A percentile compares a stretch with the other conserved stretches of the same genome.
Evolutionary conservation across 2,888 invertebrate species (phyloP).

Genomic region (Lottia scabra): DNA sequence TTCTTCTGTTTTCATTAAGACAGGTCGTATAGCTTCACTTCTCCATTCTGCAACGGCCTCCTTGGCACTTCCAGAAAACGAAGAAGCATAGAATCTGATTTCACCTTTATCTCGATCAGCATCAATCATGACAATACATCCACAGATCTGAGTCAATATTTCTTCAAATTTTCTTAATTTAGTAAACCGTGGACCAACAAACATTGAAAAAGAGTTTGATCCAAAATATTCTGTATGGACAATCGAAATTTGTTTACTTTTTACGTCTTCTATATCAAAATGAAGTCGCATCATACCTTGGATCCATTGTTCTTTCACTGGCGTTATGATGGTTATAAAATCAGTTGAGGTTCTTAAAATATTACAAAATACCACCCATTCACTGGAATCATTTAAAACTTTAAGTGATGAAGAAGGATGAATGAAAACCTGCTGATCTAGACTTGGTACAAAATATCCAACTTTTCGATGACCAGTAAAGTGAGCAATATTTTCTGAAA

Average conservation of each 20-base stretch:
- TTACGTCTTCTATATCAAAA: conserved; percentile 34
- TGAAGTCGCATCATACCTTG: conserved; percentile 27
- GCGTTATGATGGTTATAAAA: conserved; percentile 54
- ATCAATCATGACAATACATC: conserved; percentile 41
- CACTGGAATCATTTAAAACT: conserved; percentile 42
- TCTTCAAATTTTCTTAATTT: conserved; percentile 39
- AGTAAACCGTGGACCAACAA: conserved; percentile 47
- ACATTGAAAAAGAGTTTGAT: conserved; percentile 32
- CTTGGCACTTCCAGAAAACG: not conserved
- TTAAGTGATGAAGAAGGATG: conserved; percentile 59
- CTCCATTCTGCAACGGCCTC: conserved; percentile 13
- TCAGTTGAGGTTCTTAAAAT: conserved; percentile 51
- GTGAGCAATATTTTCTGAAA: conserved; percentile 46
- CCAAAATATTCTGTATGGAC: conserved; percentile 43
- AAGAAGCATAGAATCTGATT: conserved; percentile 39
- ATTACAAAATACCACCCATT: conserved; percentile 56
- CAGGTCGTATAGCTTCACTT: conserved; percentile 16
- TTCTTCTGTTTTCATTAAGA: conserved; percentile 32
- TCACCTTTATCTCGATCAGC: conserved; percentile 41
- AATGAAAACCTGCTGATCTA: conserved; percentile 42
- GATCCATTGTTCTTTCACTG: conserved; percentile 46
- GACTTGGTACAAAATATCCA: conserved; percentile 48
- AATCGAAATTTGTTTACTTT: conserved; percentile 31
- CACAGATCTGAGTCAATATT: conserved; percentile 23
- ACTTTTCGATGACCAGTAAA: conserved; percentile 53